Base-by-base conservation (phyloP, 2,888 invertebrate species). In the Mystacides longicornis region DNA sequence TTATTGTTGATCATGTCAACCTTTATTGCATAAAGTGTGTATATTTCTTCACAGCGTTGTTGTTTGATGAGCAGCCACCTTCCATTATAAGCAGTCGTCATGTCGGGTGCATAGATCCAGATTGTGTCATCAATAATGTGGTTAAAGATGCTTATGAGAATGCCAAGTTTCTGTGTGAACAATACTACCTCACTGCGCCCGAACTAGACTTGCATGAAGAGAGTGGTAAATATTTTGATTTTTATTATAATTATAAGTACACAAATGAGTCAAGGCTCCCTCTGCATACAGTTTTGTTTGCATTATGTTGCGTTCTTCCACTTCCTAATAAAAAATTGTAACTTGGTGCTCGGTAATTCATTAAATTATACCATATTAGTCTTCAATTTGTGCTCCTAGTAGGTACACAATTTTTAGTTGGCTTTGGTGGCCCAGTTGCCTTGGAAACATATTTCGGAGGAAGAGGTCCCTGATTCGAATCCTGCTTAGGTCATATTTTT, bases 111-210 rank as follows among this genome's bases (percentile, higher is more conserved):
- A 93, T 99, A 64, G 98, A 99, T 79, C 96, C 97, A 1, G 86
- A 87, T 61, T 99, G 98, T 68, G 89, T 95, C 74, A 86, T 98
- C 16, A 84, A 87, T 23, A 83, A 84, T 43, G 94, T 98, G 3
- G 89, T 98, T 20, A 79, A 83, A 64, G 98, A 99, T 75, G 98
- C 99, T 0, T 99, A 92, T 72, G 95, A 96, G 70, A 98, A 97
- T 75, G 97, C 99, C 0, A 79, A 93, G 62, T 97, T 98, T 73
- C 82, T 99, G 42, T 99, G 99, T 78, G 99, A 99, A 70, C 88
- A 96, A 73, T 99, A 99, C 74, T 99, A 99, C 73, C 75, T 97
- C 67, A 86, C 87, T 1, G 89, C 96, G 60, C 99, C 99, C 0
- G 90, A 92, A 61, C 73, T 99, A 50, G 79, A 87, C 60, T 80